These are phyloP conservation scores for Elysia chlorotica DNA, from an alignment of 1,140 invertebrate species.

Conservation along the genomic window DNA sequence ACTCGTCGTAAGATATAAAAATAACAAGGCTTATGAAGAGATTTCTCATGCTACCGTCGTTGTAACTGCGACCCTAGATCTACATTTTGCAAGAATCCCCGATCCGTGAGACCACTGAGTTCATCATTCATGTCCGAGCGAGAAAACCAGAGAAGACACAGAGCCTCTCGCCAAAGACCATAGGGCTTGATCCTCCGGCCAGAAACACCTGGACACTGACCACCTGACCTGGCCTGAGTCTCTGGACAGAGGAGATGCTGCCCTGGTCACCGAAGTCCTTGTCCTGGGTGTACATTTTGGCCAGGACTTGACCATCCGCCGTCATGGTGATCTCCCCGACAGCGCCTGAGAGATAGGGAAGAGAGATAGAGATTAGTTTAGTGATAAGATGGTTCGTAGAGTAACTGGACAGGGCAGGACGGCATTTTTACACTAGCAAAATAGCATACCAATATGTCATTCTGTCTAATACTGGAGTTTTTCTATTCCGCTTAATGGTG, in stretches of 20 bases:
- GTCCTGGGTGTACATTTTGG: constrained; percentile 14
- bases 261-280: constrained; percentile 15
- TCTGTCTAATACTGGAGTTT: too few relatives aligned
- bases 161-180: background rate
- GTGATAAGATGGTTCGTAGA: too few relatives aligned
- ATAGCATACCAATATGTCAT: too few relatives aligned
- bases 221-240: background rate
- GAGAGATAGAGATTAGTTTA: background rate
- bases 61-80: background rate
- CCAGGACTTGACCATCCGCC: background rate
- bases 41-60: background rate
- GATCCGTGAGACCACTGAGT: background rate
- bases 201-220: constrained; percentile 2
- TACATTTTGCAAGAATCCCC: background rate
- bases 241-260: background rate
- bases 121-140: background rate
- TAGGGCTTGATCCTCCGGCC: background rate
- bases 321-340: constrained; percentile 2
- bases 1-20: background rate
- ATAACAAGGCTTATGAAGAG: background rate
- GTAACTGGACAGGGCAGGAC: too few relatives aligned
- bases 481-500: background rate
- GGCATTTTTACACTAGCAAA: too few relatives aligned
- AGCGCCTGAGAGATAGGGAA: background rate
- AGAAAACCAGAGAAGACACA: constrained; percentile 9